These are phyloP conservation scores for Pogonomyrmex californicus DNA, from an alignment of 1,140 invertebrate genomes.

Conservation along the genomic window DNA sequence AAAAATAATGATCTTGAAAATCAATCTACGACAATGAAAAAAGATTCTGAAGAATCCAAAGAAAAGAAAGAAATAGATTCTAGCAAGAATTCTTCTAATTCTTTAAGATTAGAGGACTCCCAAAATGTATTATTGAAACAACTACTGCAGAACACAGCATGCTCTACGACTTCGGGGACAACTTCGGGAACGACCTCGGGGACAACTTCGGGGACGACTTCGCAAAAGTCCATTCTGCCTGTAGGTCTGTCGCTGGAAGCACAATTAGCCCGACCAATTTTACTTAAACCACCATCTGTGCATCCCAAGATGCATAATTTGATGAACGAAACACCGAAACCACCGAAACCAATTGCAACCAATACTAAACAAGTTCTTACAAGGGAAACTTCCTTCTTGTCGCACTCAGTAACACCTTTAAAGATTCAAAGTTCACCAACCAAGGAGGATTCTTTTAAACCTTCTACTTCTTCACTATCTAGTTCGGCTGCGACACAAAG, in stretches of 20 bases:
- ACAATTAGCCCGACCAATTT: constrained; percentile 91
- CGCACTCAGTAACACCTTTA: constrained; percentile 79
- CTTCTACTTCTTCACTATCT: constrained; percentile 82
- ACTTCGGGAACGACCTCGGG: constrained; percentile 75
- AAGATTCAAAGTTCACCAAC: constrained; percentile 82
- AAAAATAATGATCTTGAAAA: constrained; percentile 81
- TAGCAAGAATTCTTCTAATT: constrained; percentile 73
- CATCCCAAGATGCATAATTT: constrained; percentile 80
- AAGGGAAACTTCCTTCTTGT: constrained; percentile 88
- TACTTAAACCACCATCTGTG: constrained; percentile 88
- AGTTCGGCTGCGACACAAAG: constrained; percentile 78
- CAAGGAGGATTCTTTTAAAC: constrained; percentile 88
- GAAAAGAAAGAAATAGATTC: constrained; percentile 80
- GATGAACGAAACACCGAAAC: constrained; percentile 79
- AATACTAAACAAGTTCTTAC: constrained; percentile 83
- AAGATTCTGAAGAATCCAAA: constrained; percentile 80
- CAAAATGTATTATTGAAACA: constrained; percentile 97
- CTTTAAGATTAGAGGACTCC: constrained; percentile 90
- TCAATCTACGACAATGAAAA: constrained; percentile 74
- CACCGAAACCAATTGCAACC: constrained; percentile 55
- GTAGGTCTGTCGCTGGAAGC: constrained; percentile 91
- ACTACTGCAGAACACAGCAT: constrained; percentile 94
- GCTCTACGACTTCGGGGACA: constrained; percentile 83
- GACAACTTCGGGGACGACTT: constrained; percentile 84
- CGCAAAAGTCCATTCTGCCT: constrained; percentile 89